Evolutionary conservation across 2,113 vertebrate species (phyloP).

Genomic region (Pelobates fuscus): DNA sequence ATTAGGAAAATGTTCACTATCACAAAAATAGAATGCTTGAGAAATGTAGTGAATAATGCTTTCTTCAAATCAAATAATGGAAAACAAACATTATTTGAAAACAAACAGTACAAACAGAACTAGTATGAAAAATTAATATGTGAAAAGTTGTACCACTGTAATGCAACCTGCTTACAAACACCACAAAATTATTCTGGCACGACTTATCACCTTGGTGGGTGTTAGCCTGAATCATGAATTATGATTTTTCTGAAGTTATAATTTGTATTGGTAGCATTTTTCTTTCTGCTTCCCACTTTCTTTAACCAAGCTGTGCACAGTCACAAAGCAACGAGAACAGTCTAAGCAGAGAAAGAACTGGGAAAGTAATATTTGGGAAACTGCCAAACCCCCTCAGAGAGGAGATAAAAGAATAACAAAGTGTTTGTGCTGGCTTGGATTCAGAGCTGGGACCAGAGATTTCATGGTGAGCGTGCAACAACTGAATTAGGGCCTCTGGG

Average conservation of each 20-base stretch:
- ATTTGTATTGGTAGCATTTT: conserved; percentile 18
- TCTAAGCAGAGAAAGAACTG: conserved; percentile 7
- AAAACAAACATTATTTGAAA: no score
- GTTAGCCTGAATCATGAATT: no score
- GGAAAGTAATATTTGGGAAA: conserved; percentile 40
- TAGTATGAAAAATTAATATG: no score
- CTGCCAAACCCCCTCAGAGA: conserved; percentile 34
- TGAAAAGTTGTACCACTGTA: no score
- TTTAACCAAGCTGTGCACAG: neutral
- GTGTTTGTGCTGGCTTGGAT: conserved; percentile 33
- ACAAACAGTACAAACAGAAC: no score
- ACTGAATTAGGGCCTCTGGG: conserved; percentile 45
- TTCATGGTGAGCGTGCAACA: conserved; percentile 42
- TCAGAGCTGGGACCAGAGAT: conserved; percentile 37
- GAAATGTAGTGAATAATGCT: no score
- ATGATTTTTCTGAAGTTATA: neutral
- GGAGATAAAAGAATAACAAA: conserved; percentile 47
- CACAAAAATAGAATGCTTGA: no score
- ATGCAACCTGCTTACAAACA: no score
- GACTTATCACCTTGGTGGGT: no score
- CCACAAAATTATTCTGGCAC: no score
- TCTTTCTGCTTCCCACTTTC: neutral
- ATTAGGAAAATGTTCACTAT: no score
- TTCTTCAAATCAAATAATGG: no score
- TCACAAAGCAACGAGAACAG: conserved; percentile 10